Conservation (phyloP, 1,140 invertebrate genomes). For the Himalopsyche phryganea region DNA sequence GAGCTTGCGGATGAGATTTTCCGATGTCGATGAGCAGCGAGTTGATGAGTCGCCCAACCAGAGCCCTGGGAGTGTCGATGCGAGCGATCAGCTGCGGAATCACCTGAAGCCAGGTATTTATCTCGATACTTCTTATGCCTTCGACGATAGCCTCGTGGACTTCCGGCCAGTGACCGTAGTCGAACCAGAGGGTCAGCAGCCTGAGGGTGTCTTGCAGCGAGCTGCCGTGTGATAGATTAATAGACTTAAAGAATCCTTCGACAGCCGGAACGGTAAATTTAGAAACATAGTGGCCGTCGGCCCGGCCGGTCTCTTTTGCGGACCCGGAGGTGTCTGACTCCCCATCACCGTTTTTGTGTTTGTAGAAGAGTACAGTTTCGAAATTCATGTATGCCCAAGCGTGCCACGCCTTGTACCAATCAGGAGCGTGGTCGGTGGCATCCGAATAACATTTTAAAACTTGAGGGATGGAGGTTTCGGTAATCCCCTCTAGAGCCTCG, state of each 20-base stretch:
- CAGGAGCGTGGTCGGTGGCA: conserved; percentile 84
- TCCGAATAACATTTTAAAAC: conserved; percentile 83
- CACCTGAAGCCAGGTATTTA: conserved; percentile 99
- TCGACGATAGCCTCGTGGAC: conserved; percentile 92
- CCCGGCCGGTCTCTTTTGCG: conserved; percentile 40
- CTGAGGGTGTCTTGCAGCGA: conserved; percentile 97
- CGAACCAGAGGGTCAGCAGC: conserved; percentile 90
- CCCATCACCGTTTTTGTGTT: conserved; percentile 56
- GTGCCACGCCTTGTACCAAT: conserved; percentile 97
- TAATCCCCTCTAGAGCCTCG: conserved; percentile 76
- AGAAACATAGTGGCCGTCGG: conserved; percentile 59
- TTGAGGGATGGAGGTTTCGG: conserved; percentile 72
- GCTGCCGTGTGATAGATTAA: conserved; percentile 86
- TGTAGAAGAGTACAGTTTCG: conserved; percentile 91
- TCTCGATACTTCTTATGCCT: conserved; percentile 88
- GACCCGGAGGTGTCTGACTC: conserved; percentile 39
- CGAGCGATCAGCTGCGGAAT: conserved; percentile 98
- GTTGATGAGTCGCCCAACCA: conserved; percentile 89
- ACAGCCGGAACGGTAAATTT: conserved; percentile 91
- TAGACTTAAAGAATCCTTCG: conserved; percentile 93
- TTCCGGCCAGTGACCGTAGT: conserved; percentile 89
- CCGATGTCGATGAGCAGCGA: conserved; percentile 93
- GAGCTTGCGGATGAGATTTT: conserved; percentile 82
- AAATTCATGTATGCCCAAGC: conserved; percentile 98
- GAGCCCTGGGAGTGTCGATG: conserved; percentile 86